A percentile compares a stretch with the other conserved stretches of the same genome.
Evolutionary conservation across 2,888 invertebrate species (phyloP).

Genomic region (Oligia fasciuncula): DNA sequence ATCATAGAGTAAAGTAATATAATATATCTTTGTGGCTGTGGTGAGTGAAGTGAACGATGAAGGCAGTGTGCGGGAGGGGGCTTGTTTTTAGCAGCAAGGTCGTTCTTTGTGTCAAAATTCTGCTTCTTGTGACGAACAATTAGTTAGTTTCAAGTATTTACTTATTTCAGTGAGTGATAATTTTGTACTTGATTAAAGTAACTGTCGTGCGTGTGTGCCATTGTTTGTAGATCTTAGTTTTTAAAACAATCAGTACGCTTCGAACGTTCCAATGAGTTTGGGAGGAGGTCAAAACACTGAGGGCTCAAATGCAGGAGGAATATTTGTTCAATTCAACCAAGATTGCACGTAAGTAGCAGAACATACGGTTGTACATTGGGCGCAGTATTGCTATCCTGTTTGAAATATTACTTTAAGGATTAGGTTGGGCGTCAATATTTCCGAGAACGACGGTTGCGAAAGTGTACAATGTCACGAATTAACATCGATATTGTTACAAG

Average conservation of each 20-base stretch:
- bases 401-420: constrained; percentile 10
- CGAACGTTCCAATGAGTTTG: constrained; percentile 95
- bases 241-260: constrained; percentile 79
- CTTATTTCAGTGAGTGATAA: constrained; percentile 81
- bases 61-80: constrained; percentile 82
- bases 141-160: constrained; percentile 83
- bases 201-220: constrained; percentile 81
- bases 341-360: constrained; percentile 97
- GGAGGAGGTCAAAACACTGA: constrained; percentile 92
- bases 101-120: constrained; percentile 91
- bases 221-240: constrained; percentile 78
- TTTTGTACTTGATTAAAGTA: constrained; percentile 79
- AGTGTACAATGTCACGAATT: constrained; percentile 74
- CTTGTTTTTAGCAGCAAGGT: constrained; percentile 91
- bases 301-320: constrained; percentile 95
- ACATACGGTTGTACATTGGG: constrained; percentile 29
- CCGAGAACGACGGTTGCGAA: constrained; percentile 68
- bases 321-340: constrained; percentile 99
- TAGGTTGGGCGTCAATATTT: constrained; percentile 57
- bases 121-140: constrained; percentile 82
- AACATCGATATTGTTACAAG: constrained; percentile 67
- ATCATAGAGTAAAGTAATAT: no score
- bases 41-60: background rate
- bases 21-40: background rate
- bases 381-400: constrained; percentile 16